Evolutionary conservation across 2,113 vertebrate species (phyloP), one percentile per base, ranked within the genome.

Genomic region (Corythoichthys intestinalis): DNA sequence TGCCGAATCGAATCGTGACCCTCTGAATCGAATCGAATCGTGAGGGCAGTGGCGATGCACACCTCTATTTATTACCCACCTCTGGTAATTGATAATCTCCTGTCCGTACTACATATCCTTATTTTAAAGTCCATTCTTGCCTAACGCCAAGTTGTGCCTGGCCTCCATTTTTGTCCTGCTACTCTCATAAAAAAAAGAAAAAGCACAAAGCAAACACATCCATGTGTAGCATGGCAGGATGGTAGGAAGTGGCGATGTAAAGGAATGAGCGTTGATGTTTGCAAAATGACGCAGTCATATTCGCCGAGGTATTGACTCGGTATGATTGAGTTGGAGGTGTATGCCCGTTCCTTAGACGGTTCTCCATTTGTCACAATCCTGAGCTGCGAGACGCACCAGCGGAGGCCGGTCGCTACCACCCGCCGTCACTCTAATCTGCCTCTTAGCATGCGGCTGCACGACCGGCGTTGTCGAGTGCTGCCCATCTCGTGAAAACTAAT

Each of bases 401-500:
- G 62, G 41, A 68, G 80, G 69, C 78, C 83, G 82, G 63, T 84
- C 81, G 75, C 84, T 67, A 85, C 76, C 81, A 85, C 88, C 92
- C 37, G 41, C 1, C 11, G 11, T 34, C 28, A 79, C 47, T 76
- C 35, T 95, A 94, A 96, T 94, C 92, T 88, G 56, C 0, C 81
- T 88, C 86, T 94, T 92, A 91, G 91, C 82, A 97, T 95, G 94
- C 91, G 78, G 63, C 71, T 88, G 82, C 96, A 96, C 91, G 87
- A 90, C 88, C 82, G 76, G 66, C 35, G 88, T 85, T 82, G 1
- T 77, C 70, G 70, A 93, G 89, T 91, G 84, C 76, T 6, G 73
- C 66, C 83, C 86, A 78, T 91, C 91, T 88, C 74, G 85, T 79
- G 65, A 91, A 94, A 94, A 92, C 92, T 91, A 94, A 94, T 92